Conservation (phyloP, 2,113 vertebrate genomes). For the Anguilla rostrata region DNA sequence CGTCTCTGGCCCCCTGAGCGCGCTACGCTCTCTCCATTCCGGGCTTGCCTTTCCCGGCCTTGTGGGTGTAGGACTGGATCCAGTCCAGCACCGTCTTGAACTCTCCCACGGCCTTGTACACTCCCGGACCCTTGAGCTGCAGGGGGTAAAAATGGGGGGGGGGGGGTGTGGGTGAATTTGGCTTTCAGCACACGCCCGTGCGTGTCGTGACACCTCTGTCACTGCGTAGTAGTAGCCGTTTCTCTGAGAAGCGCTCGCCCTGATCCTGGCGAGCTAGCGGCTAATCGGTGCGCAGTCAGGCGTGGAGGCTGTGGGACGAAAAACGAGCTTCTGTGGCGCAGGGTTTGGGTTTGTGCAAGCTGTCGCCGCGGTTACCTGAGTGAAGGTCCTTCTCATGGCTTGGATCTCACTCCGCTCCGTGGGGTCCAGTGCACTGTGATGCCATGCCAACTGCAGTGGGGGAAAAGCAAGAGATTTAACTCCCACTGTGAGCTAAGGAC, state of each 20-base stretch:
- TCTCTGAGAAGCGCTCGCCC: no score
- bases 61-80: slow-evolving; percentile 18
- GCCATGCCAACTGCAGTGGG: background rate
- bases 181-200: no score
- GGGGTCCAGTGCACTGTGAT: background rate
- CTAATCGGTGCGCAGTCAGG: no score
- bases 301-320: no score
- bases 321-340: no score
- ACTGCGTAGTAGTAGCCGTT: no score
- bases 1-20: no score
- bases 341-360: no score
- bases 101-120: slow-evolving; percentile 24
- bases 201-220: no score
- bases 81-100: slow-evolving; percentile 23
- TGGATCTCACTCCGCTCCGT: slow-evolving; percentile 8
- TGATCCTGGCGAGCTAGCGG: no score
- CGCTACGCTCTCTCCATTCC: background rate
- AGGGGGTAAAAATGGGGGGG: background rate
- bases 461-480: background rate
- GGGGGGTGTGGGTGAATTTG: no score
- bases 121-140: background rate
- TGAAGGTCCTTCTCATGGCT: slow-evolving; percentile 14
- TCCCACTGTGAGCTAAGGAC: background rate
- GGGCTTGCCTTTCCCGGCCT: background rate
- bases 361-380: background rate